Evolutionary conservation across 1,140 invertebrate species (phyloP).

Genomic region (Pseudomyrmex pallidus): DNA sequence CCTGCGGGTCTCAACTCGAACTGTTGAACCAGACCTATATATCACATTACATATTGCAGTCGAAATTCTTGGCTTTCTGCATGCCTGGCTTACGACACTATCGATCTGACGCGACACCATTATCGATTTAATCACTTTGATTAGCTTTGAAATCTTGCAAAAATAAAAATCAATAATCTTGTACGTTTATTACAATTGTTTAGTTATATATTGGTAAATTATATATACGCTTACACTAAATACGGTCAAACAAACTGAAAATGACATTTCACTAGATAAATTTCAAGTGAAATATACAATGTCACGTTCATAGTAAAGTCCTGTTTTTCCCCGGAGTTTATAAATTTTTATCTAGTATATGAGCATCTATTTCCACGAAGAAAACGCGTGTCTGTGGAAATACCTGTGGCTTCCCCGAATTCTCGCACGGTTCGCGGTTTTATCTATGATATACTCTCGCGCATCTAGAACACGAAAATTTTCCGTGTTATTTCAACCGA

Average conservation of each 20-base stretch:
- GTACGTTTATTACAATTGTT: too few species aligned
- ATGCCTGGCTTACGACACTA: not conserved
- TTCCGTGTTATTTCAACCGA: constrained; percentile 7
- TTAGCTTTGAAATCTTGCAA: not conserved
- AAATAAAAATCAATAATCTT: too few species aligned
- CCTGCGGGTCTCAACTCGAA: constrained; percentile 32
- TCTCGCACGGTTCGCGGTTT: not conserved
- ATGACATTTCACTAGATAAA: not conserved
- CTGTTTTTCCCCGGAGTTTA: not conserved
- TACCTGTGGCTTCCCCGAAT: constrained; percentile 21
- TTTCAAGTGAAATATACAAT: not conserved
- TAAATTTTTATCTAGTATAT: constrained; percentile 14
- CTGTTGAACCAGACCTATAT: constrained; percentile 21
- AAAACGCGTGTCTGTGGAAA: not conserved
- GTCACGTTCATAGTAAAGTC: not conserved
- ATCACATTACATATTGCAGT: constrained; percentile 32
- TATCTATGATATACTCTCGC: constrained; percentile 13
- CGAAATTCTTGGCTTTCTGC: constrained; percentile 30
- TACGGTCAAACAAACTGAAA: constrained; percentile 7
- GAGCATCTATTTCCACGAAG: not conserved
- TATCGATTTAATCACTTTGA: not conserved
- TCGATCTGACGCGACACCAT: not conserved
- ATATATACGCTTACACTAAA: not conserved
- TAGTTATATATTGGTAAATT: too few species aligned
- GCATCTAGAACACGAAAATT: constrained; percentile 18